phyloP scores from a whole-genome alignment of 2,113 vertebrate genomes.

The Lichenostomus cassidix region DNA sequence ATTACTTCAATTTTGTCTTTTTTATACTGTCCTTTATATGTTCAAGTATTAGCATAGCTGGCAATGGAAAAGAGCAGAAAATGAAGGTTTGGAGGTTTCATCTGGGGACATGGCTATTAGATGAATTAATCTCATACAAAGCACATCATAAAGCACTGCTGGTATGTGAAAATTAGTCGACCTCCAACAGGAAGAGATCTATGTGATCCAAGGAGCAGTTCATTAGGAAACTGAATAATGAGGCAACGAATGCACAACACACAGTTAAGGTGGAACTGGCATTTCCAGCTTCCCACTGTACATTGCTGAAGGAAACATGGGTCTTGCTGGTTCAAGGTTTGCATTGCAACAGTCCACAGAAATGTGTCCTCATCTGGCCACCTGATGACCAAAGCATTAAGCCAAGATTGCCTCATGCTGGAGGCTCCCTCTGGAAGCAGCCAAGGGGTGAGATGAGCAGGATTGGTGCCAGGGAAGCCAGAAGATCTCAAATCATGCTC shows the following conservation, averaged over 20 bases:
- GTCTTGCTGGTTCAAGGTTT: neutral
- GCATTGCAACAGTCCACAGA: neutral
- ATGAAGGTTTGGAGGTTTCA: neutral
- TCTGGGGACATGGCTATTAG: neutral
- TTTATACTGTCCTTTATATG: neutral
- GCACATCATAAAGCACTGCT: neutral
- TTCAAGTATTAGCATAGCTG: neutral
- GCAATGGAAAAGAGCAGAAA: neutral
- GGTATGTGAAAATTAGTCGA: neutral
- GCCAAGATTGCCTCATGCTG: neutral
- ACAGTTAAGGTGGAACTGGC: neutral
- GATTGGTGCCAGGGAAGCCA: neutral
- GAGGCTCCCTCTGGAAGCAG: neutral
- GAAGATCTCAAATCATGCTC: neutral
- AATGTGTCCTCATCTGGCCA: neutral
- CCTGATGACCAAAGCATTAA: neutral
- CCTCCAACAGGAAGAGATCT: neutral
- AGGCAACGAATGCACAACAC: neutral
- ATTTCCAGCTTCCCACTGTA: neutral
- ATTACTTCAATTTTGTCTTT: neutral
- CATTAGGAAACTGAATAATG: constrained; percentile 26
- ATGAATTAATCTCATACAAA: neutral
- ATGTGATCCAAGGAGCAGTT: neutral
- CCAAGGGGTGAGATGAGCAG: neutral
- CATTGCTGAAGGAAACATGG: neutral